phyloP scores from a whole-genome alignment of 2,888 invertebrate genomes.

The Clanis bilineata region DNA sequence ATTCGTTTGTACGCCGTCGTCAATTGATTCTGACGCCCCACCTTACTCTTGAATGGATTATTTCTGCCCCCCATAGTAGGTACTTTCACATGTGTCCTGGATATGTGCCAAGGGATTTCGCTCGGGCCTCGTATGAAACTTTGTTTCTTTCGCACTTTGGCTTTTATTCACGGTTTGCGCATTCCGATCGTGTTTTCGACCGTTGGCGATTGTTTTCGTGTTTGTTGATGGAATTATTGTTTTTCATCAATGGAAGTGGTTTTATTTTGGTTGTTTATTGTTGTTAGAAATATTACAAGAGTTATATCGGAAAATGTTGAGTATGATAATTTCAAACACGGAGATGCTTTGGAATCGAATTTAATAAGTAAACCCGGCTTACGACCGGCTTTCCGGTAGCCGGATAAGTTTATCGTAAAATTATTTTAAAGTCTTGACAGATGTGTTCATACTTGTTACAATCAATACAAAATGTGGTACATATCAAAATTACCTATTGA shows the following conservation, averaged over 20 bases:
- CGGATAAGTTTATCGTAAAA: too few relatives aligned
- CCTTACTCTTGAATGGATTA: conserved; percentile 72
- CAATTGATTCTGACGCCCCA: conserved; percentile 61
- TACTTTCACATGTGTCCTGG: conserved; percentile 64
- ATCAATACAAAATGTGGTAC: too few relatives aligned
- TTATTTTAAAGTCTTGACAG: too few relatives aligned
- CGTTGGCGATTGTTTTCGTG: conserved; percentile 11
- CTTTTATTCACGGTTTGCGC: conserved; percentile 24
- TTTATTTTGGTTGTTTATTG: not conserved
- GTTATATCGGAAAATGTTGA: too few relatives aligned
- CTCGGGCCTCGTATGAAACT: conserved; percentile 24
- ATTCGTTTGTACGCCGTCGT: conserved; percentile 36
- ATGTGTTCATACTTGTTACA: too few relatives aligned
- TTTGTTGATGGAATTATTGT: not conserved
- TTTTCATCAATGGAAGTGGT: not conserved
- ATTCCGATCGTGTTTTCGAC: not conserved
- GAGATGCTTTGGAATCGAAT: too few relatives aligned
- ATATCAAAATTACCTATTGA: too few relatives aligned
- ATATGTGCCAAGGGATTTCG: conserved; percentile 63
- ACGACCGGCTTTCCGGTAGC: too few relatives aligned
- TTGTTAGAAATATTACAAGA: too few relatives aligned
- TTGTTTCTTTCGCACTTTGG: conserved; percentile 33
- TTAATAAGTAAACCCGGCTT: too few relatives aligned
- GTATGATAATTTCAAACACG: too few relatives aligned
- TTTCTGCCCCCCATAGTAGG: conserved; percentile 66